Conservation (phyloP, 2,113 vertebrate genomes). For the Poecile atricapillus region DNA sequence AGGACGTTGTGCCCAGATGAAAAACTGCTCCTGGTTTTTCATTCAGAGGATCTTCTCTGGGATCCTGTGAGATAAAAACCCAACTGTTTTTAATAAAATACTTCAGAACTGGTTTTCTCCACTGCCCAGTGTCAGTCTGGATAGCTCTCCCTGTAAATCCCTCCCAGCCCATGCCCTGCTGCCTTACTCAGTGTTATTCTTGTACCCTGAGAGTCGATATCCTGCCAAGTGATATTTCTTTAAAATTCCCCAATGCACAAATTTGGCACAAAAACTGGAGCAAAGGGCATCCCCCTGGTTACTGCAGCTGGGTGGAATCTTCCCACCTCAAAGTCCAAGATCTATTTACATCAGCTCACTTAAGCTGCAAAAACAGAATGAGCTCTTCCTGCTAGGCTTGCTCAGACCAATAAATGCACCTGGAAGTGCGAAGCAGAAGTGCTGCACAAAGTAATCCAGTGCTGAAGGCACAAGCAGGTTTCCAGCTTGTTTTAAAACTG, state of each 20-base stretch:
- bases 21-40: neutral
- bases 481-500: slow-evolving; percentile 14
- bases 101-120: neutral
- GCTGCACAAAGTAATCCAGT: neutral
- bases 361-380: slow-evolving; percentile 13
- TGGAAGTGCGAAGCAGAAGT: neutral
- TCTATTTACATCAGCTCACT: neutral
- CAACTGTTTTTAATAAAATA: neutral
- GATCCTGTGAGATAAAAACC: neutral
- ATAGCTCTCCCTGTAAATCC: neutral
- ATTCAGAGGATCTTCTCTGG: neutral
- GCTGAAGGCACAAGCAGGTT: neutral
- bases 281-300: slow-evolving; percentile 59
- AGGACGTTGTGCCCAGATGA: neutral
- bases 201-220: neutral
- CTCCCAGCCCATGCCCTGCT: neutral
- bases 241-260: slow-evolving; percentile 40
- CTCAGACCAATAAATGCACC: neutral
- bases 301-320: slow-evolving; percentile 50
- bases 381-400: slow-evolving; percentile 4
- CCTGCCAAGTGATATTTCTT: slow-evolving; percentile 44
- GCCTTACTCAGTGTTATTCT: neutral
- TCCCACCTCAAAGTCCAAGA: slow-evolving; percentile 65
- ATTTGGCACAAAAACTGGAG: slow-evolving; percentile 39
- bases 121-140: neutral